Conservation (phyloP, 1,140 invertebrate species). For the Stratiolaelaps scimitus region DNA sequence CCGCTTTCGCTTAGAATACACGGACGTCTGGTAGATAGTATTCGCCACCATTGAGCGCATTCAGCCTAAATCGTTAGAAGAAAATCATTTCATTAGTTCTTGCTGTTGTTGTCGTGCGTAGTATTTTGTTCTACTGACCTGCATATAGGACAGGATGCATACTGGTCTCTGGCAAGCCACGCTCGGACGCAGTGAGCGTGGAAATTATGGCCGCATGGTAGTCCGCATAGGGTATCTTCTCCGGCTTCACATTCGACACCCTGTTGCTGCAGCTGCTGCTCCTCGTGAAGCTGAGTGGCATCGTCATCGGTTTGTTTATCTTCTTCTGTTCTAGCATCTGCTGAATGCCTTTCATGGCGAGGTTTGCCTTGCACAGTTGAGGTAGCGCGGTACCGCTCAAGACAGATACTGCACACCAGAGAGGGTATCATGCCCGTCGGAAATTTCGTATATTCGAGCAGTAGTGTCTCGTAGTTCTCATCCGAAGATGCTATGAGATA, state of each 20-base stretch:
- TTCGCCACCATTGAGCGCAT: background rate
- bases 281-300: background rate
- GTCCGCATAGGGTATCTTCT: conserved; percentile 8
- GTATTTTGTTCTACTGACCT: background rate
- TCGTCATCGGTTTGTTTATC: background rate
- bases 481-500: background rate
- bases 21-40: background rate
- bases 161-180: conserved; percentile 9
- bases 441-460: conserved; percentile 22
- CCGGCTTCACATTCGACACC: background rate
- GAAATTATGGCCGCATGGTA: conserved; percentile 17
- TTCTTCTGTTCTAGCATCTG: background rate
- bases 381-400: conserved; percentile 19
- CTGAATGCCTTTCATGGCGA: background rate
- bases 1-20: too few relatives aligned
- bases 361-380: background rate
- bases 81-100: too few relatives aligned
- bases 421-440: conserved; percentile 18
- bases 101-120: background rate
- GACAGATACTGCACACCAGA: conserved; percentile 14
- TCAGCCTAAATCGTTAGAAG: background rate
- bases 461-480: background rate
- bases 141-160: conserved; percentile 17
- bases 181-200: conserved; percentile 14
- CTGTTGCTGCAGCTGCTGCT: background rate